Evolutionary conservation across 1,140 invertebrate species (phyloP).

Genomic region (Drosophila bocqueti): DNA sequence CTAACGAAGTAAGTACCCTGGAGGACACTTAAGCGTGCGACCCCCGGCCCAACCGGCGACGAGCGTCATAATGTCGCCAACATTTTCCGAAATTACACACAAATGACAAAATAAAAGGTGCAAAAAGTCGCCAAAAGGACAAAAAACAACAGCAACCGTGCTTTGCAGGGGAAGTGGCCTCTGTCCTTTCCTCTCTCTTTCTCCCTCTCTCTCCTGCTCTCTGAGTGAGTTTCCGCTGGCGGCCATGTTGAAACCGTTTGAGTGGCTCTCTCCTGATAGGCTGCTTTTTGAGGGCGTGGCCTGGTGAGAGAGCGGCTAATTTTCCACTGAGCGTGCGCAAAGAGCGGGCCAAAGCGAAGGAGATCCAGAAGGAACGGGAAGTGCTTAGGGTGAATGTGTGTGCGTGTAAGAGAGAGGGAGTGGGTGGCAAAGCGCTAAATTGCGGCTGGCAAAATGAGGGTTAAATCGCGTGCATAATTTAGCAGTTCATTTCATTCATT

Average conservation of each 20-base stretch:
- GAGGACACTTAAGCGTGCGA: slow-evolving; percentile 84
- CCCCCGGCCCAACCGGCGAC: slow-evolving; percentile 56
- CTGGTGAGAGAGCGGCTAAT: not conserved
- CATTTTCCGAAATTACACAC: slow-evolving; percentile 82
- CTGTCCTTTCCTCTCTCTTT: not conserved
- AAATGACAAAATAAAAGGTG: slow-evolving; percentile 82
- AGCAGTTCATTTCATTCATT: slow-evolving; percentile 84
- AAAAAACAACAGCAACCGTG: slow-evolving; percentile 8
- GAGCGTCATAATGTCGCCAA: slow-evolving; percentile 78
- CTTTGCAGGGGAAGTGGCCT: slow-evolving; percentile 31
- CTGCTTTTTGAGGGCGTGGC: slow-evolving; percentile 59
- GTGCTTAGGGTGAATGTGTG: not conserved
- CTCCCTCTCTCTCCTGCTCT: slow-evolving; percentile 6
- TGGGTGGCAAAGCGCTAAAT: slow-evolving; percentile 22
- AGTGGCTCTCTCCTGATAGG: slow-evolving; percentile 55
- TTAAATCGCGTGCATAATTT: slow-evolving; percentile 84
- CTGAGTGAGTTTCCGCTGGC: slow-evolving; percentile 49
- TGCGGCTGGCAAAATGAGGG: slow-evolving; percentile 76
- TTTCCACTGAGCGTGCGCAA: slow-evolving; percentile 21
- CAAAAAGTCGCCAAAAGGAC: slow-evolving; percentile 73
- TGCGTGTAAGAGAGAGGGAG: not conserved
- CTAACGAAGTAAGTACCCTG: slow-evolving; percentile 84
- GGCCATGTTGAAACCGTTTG: slow-evolving; percentile 78
- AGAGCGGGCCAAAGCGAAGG: slow-evolving; percentile 12
- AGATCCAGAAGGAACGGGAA: slow-evolving; percentile 1